Evolutionary conservation across 2,113 vertebrate genomes (phyloP), one percentile per base, ranked within the genome.

Genomic region (Candoia aspera): DNA sequence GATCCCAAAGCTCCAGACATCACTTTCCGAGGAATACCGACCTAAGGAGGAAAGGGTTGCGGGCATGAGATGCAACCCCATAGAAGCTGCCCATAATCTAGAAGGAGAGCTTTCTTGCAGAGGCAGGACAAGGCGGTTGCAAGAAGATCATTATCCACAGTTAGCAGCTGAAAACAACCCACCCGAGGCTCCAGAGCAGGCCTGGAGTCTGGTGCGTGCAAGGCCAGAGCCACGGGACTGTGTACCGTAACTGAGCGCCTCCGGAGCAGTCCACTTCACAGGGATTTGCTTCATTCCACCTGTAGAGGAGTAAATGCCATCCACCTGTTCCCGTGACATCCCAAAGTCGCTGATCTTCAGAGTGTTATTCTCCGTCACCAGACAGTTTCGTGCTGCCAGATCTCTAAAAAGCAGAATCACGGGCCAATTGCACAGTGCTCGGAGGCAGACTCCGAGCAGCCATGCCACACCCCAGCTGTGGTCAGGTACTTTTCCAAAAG

Each of bases 271-370:
- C 99, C 99, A 99, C 95, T 99, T 99, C 92, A 99, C 98, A 0
- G 99, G 99, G 91, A 99, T 98, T 96, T 99, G 99, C 96, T 97
- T 98, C 97, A 99, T 98, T 46, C 99, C 98, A 0, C 98, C 98
- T 0, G 98, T 98, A 86, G 98, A 97, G 1, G 98, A 98, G 0
- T 99, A 99, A 88, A 99, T 62, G 0, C 99, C 99, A 0, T 99
- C 99, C 1, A 98, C 98, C 90, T 98, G 98, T 93, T 99, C 97
- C 24, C 99, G 98, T 1, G 99, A 99, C 99, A 99, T 99, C 91
- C 99, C 99, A 1, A 99, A 99, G 96, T 99, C 99, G 3, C 99
- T 99, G 97, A 99, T 99, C 97, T 99, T 99, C 94, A 99, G 97
- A 10, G 96, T 29, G 0, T 98, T 98, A 92, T 97, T 96, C 93